phyloP scores from a whole-genome alignment of 53 echinoderm and acorn worm species.

The Pentamera pediparva region DNA sequence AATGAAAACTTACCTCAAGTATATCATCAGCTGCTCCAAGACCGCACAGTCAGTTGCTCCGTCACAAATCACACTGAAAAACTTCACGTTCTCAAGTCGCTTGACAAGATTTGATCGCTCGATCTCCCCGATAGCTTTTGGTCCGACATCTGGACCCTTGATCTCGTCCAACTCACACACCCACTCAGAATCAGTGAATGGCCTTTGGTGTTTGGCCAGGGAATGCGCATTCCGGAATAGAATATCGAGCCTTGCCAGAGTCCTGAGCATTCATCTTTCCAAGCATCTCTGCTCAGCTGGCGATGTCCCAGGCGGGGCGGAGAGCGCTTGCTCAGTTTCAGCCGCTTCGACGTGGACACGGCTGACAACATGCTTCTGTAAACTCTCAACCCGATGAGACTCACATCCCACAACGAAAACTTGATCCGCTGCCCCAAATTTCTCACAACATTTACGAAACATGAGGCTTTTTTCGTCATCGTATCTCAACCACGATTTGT shows the following conservation, averaged over 20 bases:
- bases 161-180: constrained; percentile 23
- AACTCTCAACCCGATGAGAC: constrained; percentile 9
- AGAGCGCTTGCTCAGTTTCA: constrained; percentile 15
- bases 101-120: not conserved
- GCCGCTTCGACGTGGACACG: constrained; percentile 24
- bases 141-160: constrained; percentile 26
- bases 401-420: not conserved
- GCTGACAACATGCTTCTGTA: constrained; percentile 26
- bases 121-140: not conserved
- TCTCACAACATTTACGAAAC: not conserved
- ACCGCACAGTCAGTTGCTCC: not conserved
- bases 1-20: not conserved
- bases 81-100: not conserved
- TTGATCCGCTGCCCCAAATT: not conserved
- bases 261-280: constrained; percentile 15
- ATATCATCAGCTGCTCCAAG: not conserved
- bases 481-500: not conserved
- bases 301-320: constrained; percentile 11
- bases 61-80: not conserved
- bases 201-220: constrained; percentile 34
- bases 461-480: not conserved
- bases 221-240: constrained; percentile 50
- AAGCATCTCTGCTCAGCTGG: constrained; percentile 28
- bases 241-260: not conserved
- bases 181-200: constrained; percentile 40